Base-by-base conservation (phyloP, 1,140 invertebrate genomes). In the Sycophila sp. region DNA sequence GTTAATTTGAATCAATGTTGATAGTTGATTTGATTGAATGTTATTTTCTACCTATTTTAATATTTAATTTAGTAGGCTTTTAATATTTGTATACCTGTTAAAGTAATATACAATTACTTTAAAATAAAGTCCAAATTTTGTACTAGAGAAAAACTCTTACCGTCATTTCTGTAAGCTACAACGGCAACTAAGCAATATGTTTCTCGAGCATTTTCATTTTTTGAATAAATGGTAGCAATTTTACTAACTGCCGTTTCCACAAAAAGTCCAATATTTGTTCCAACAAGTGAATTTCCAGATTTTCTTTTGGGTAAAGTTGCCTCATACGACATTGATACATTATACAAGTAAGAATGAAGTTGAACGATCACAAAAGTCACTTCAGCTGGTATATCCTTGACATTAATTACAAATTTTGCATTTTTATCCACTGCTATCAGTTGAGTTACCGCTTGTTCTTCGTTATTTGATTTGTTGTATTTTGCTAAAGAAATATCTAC, bases 201-300 rank as follows among this genome's bases (percentile, higher is more conserved):
- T 62, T 81, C 76, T 13, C 85, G 69, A 60, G 76, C 72, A 60
- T 87, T 78, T 53, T 75, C 56, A 80, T 89, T 88, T 38, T 68
- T 79, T 10, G 88, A 80, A 73, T 80, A 89, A 56, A 86, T 74
- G 30, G 75, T 38, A 15, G 75, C 67, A 13, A 32, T 24, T 58
- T n/a, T 62, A 10, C 67, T 58, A 17, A 34, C 26, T 56, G 34
- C 53, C 6, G 76, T 73, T 42, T 76, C 74, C 60, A 88, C 78
- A 47, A 89, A 83, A 40, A 93, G 76, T 13, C 92, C 92, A 36
- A 93, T 75, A 83, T 93, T 92, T 6, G 87, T 88, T 7, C 91
- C 91, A 55, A 34, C 70, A 17, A 83, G 30, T 19, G 62, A 55
- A 17, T 70, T 75, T 77, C 86, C 49, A 86, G 81, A 71, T 76